Base-by-base conservation (phyloP, 53 echinoderm and acorn worm genomes). In the Apostichopus leukothele region DNA sequence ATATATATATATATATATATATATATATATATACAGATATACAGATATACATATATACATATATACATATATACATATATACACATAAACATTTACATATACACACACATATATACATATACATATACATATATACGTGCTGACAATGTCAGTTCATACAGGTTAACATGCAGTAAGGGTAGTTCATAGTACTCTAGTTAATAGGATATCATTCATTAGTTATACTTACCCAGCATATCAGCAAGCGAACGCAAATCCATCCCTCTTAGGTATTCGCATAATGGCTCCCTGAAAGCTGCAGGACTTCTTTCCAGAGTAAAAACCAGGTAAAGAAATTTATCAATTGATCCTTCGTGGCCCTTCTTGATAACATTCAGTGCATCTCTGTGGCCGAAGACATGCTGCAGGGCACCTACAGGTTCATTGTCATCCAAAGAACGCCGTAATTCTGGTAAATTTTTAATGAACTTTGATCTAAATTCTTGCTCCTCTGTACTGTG, bases 401-500 rank as follows among this genome's bases (percentile, higher is more conserved):
- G 11, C 50, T 39, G 50, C 1, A 76, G 39, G 39, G 77, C 77
- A 39, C 51, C 77, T n/a, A 76, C 77, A 7, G 52, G 77, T 8
- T 16, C 77, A 39, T 85, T 18, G 0, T 50, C 67, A 12, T 13
- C 68, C 2, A 85, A 67, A 27, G 5, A 6, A 12, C 67, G 6
- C 18, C 85, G 57, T 11, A 63, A 66, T 20, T 66, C n/a, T 6
- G 63, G 85, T 14, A 85, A 67, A 60, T 66, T 60, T 85, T 25
- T 26, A 13, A 85, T 16, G 50, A 85, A 85, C 68, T 5, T 25
- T 20, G 55, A 57, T 14, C 85, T 63, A 13, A 85, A 85, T 50
- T 23, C 18, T 85, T 67, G 85, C 57, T 85, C 85, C 50, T 85
- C 85, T 5, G 9, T 4, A 20, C 21, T 60, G 67, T 85, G 85